Percentiles rank a stretch among this genome's conserved stretches.
These are phyloP conservation scores for Trialeurodes vaporariorum DNA, from an alignment of 1,140 invertebrate species.

Conservation along the genomic window DNA sequence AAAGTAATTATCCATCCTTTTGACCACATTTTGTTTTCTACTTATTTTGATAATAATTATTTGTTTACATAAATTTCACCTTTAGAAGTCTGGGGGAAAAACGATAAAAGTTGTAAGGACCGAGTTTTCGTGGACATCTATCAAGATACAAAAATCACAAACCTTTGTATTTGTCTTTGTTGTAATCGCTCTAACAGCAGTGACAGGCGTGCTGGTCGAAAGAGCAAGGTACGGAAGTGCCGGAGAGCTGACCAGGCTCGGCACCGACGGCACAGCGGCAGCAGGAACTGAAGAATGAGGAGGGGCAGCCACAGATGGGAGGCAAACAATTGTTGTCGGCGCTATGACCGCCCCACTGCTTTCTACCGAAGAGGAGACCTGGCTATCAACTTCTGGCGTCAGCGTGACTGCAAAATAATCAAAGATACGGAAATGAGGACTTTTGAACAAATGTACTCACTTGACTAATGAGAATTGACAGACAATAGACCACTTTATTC, in stretches of 20 bases:
- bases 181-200: constrained; percentile 36
- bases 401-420: constrained; percentile 27
- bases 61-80: no score
- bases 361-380: constrained; percentile 35
- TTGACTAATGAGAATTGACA: no score
- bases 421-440: not conserved
- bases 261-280: constrained; percentile 1
- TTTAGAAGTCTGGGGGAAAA: no score
- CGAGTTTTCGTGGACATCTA: no score
- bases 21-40: no score
- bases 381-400: constrained; percentile 38
- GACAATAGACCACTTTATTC: no score
- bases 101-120: no score
- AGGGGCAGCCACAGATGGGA: constrained; percentile 5
- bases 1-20: no score
- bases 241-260: constrained; percentile 20
- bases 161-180: constrained; percentile 35
- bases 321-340: constrained; percentile 38
- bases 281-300: constrained; percentile 7
- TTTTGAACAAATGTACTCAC: no score
- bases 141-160: no score
- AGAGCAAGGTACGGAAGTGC: constrained; percentile 39
- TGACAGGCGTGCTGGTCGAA: constrained; percentile 35
- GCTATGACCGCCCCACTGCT: constrained; percentile 34
- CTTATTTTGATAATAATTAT: no score